phyloP scores from a whole-genome alignment of 1,140 invertebrate genomes.

The Formica selysi region DNA sequence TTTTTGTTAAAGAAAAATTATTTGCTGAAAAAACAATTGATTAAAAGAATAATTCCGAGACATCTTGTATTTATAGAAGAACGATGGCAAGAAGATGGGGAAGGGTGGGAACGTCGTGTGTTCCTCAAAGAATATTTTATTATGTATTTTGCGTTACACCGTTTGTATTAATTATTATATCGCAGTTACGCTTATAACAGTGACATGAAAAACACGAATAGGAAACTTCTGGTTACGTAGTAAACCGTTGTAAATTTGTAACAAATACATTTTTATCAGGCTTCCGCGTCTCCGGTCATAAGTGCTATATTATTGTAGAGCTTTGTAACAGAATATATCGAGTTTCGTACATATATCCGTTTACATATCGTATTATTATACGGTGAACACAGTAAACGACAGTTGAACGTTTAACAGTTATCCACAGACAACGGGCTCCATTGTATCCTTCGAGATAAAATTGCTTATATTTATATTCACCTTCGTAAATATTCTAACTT shows the following conservation, averaged over 20 bases:
- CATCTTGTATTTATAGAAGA: not conserved
- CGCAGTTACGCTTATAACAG: slow-evolving; percentile 39
- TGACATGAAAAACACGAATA: slow-evolving; percentile 47
- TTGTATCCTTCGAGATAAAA: not conserved
- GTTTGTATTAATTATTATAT: slow-evolving; percentile 46
- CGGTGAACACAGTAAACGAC: slow-evolving; percentile 50
- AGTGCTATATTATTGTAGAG: slow-evolving; percentile 8
- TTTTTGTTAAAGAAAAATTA: not conserved
- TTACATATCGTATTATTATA: slow-evolving; percentile 38
- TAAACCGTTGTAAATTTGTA: slow-evolving; percentile 25
- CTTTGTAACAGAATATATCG: slow-evolving; percentile 24
- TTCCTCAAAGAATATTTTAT: slow-evolving; percentile 73
- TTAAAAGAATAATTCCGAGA: not conserved
- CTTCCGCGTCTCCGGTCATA: not conserved
- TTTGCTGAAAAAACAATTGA: not conserved
- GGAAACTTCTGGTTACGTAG: slow-evolving; percentile 28
- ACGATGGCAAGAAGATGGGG: not conserved
- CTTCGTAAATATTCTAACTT: slow-evolving; percentile 8
- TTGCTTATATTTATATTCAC: not conserved
- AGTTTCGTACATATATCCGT: slow-evolving; percentile 31
- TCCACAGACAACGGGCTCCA: slow-evolving; percentile 29
- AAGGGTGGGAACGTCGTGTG: not conserved
- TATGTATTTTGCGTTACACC: slow-evolving; percentile 61
- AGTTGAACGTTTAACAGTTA: slow-evolving; percentile 50
- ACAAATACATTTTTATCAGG: slow-evolving; percentile 25